Evolutionary conservation across 2,113 vertebrate genomes (phyloP), one percentile per base, ranked within the genome.

Genomic region (Elephas maximus): DNA sequence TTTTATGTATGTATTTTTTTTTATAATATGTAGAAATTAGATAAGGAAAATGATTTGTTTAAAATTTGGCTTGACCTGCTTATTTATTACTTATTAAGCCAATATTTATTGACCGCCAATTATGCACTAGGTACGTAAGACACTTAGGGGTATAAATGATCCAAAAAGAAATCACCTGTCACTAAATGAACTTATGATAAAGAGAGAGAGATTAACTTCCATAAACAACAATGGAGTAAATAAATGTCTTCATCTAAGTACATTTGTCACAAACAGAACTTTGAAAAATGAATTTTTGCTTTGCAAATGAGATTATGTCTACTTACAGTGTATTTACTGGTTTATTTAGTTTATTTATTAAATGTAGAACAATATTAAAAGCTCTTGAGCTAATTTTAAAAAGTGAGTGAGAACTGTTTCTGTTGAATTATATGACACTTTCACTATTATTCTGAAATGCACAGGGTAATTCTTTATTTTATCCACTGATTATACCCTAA

Each of bases 361-460:
- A 79, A 71, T 90, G 77, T 92, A 77, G 88, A 86, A 92, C 44
- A 81, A 89, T 30, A 77, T 78, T 95, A 79, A 97, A 90, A 90
- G 6, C 9, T 77, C 78, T 93, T 96, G 67, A 88, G 33, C 17
- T 86, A 81, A 88, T 82, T 94, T 92, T 33, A 48, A 69, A 57
- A 92, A 96, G 63, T 80, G 45, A 90, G 37, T 77, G 18, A 69
- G 63, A 94, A 88, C 26, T 45, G 79, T 81, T 94, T 51, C 44
- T 91, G 15, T 86, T 93, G 53, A 84, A 37, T 14, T 78, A 8
- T 7, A 12, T 41, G 44, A n/a, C 2, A 94, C 26, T 95, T 86
- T 67, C 24, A 84, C 76, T 93, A 4, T 79, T 82, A 97, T 87
- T 86, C 33, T 94, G 45, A 74, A 91, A 95, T 37, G 2, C 8